Evolutionary conservation across 2,888 invertebrate genomes (phyloP), one percentile per base, ranked within the genome.

Genomic region (Onthophagus sagittarius): DNA sequence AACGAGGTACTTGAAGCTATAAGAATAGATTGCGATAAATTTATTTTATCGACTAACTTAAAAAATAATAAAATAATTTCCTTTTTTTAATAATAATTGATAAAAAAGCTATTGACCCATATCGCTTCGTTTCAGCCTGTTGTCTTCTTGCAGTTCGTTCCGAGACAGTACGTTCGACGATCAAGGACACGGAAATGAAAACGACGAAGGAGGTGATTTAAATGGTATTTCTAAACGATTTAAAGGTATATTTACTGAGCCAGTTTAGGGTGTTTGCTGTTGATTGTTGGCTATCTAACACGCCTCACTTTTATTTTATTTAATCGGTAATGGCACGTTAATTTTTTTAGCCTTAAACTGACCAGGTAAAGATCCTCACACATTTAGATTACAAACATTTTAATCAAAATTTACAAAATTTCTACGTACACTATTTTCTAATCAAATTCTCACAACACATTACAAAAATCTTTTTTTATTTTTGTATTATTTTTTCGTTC

Each of bases 141-240:
- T 93, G 84, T 93, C 93, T 81, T 93, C 93, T 84, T 93, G 92
- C 89, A 94, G 94, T 85, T 95, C 95, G 71, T 95, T 94, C 87
- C 90, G 94, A 80, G 94, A 94, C 86, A 93, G 94, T 77, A 92
- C 93, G 77, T 93, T 92, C 84, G 92, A 92, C 80, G 93, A 93
- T 77, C 88, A 87, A 78, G 88, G 87, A 79, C 88, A 86, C 75
- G 80, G 83, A 39, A 87, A 86, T 76, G 86, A 86, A 81, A 87
- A 88, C 78, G 89, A 90, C 78, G 88, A 89, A 78, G 87, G 87
- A 82, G 88, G 89, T 77, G 85, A 86, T 82, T 85, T 87, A 82
- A 86, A 86, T 84, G 86, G 86, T 87, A 86, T 85, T 78, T 83
- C 82, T 82, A 84, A 83, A 80, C 79, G 81, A 80, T 83, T 83